Percentiles rank a stretch among this genome's conserved stretches.
phyloP scores from a whole-genome alignment of 2,113 vertebrate species.

The Chionis minor region DNA sequence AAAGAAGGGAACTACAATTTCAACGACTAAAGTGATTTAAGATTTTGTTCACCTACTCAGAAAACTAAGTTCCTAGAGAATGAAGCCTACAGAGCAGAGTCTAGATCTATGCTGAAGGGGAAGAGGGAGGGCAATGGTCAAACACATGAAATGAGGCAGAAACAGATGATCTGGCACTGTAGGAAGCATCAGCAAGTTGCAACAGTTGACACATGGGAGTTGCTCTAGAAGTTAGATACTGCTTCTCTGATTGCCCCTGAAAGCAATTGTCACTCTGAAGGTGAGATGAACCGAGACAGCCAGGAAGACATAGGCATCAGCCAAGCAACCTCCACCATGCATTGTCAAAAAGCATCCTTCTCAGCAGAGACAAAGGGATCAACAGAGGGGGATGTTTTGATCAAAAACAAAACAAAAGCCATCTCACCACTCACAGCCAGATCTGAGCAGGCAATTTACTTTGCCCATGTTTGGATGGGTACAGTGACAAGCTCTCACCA shows the following conservation, averaged over 20 bases:
- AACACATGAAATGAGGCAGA: not conserved
- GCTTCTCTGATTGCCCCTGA: not conserved
- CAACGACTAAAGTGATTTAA: not conserved
- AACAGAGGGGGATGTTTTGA: accelerated
- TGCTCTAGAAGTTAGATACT: not conserved
- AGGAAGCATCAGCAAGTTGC: not conserved
- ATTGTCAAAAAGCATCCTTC: not conserved
- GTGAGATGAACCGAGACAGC: not conserved
- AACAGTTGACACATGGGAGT: not conserved
- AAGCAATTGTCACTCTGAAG: not conserved
- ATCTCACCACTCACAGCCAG: not conserved
- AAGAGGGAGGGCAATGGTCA: not conserved
- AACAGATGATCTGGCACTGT: not conserved
- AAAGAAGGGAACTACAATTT: not conserved
- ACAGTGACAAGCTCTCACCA: not conserved
- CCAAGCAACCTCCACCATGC: not conserved
- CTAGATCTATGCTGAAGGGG: not conserved
- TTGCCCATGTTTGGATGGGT: not conserved
- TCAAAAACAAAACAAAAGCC: not conserved
- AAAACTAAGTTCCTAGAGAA: not conserved
- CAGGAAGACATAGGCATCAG: not conserved
- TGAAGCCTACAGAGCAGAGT: not conserved
- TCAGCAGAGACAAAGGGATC: not conserved
- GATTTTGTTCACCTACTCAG: not conserved
- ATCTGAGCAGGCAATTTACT: not conserved